These are phyloP conservation scores for Ormyrus pomaceus DNA, from an alignment of 2,888 invertebrate genomes.

Conservation along the genomic window DNA sequence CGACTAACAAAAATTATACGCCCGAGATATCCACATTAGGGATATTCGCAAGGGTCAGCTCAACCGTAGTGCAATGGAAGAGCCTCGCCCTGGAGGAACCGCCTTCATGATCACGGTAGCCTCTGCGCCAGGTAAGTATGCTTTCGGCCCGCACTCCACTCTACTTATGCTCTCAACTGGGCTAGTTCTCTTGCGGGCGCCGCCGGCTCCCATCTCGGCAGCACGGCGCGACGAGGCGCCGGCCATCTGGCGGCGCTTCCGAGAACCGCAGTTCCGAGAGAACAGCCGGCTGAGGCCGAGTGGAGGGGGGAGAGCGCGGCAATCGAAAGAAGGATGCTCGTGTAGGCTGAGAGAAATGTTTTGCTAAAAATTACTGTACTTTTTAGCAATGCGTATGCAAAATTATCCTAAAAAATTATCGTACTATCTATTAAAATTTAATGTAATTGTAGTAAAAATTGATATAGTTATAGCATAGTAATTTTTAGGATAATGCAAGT, in stretches of 20 bases:
- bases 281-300: too few species aligned
- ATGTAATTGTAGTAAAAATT: too few species aligned
- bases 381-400: too few species aligned
- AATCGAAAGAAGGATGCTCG: too few species aligned
- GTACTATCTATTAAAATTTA: too few species aligned
- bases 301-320: too few species aligned
- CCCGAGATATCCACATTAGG: slow-evolving; percentile 78
- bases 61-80: slow-evolving; percentile 79
- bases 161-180: slow-evolving; percentile 53
- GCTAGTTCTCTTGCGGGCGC: slow-evolving; percentile 12
- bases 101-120: slow-evolving; percentile 77
- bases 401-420: too few species aligned
- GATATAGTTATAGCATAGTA: too few species aligned
- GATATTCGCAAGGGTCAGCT: slow-evolving; percentile 78
- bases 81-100: slow-evolving; percentile 76
- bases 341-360: too few species aligned
- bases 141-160: slow-evolving; percentile 46
- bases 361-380: too few species aligned
- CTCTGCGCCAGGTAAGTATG: slow-evolving; percentile 79
- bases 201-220: not conserved
- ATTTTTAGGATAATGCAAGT: too few species aligned
- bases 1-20: slow-evolving; percentile 74
- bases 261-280: too few species aligned
- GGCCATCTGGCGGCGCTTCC: slow-evolving; percentile 16
- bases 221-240: not conserved